Conservation (phyloP, 1,140 invertebrate genomes). For the Hydropsyche tenuis region DNA sequence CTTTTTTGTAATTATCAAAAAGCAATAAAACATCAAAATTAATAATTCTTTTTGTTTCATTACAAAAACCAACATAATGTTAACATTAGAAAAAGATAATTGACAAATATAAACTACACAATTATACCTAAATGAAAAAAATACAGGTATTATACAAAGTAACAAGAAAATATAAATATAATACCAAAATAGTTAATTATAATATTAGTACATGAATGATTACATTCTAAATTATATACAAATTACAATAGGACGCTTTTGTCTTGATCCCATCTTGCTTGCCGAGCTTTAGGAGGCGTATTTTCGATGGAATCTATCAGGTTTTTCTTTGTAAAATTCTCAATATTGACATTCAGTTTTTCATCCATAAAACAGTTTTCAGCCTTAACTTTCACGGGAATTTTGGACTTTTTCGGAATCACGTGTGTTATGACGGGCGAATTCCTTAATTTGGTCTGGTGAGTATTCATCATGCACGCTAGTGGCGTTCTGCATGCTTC, state of each 20-base stretch:
- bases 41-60: too few species aligned
- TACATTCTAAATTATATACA: neutral
- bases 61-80: too few species aligned
- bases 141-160: neutral
- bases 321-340: constrained; percentile 15
- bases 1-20: too few species aligned
- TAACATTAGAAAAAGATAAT: too few species aligned
- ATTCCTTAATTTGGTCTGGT: constrained; percentile 29
- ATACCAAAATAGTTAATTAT: neutral
- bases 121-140: too few species aligned
- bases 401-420: constrained; percentile 38
- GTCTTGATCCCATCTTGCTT: constrained; percentile 61
- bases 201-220: neutral
- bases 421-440: constrained; percentile 1
- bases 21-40: constrained; percentile 3
- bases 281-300: constrained; percentile 60
- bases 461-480: constrained; percentile 43
- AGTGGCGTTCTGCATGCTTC: constrained; percentile 44
- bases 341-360: neutral
- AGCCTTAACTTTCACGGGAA: constrained; percentile 39
- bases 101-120: too few species aligned
- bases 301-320: constrained; percentile 54
- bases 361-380: neutral
- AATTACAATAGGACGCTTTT: constrained; percentile 58
- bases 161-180: too few species aligned